A percentile compares a stretch with the other conserved stretches of the same genome.
Conservation (phyloP, 2,888 invertebrate species). For the Odontothrips loti region DNA sequence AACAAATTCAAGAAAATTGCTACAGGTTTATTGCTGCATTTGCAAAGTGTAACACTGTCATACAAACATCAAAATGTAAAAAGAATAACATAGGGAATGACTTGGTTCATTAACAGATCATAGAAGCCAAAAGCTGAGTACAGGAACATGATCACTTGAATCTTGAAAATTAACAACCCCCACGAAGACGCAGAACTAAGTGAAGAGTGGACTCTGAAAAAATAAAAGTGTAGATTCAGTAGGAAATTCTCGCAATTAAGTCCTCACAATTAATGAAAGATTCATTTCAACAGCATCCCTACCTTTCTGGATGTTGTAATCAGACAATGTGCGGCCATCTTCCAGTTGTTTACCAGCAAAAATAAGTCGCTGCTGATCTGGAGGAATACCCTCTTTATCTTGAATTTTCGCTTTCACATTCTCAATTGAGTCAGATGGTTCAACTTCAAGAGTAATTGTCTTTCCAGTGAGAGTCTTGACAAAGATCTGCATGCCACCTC, state of each 20-base stretch:
- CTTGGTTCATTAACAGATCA: too few relatives aligned
- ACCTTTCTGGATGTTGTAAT: constrained; percentile 55
- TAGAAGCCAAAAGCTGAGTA: too few relatives aligned
- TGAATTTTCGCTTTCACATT: constrained; percentile 93
- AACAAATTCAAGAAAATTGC: not conserved
- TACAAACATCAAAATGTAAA: not conserved
- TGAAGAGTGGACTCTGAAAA: constrained; percentile 52
- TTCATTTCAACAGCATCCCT: constrained; percentile 37
- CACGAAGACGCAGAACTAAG: constrained; percentile 53
- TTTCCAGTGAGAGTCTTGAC: constrained; percentile 92
- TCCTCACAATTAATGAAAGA: not conserved
- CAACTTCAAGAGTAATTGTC: constrained; percentile 88
- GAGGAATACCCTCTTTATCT: constrained; percentile 87
- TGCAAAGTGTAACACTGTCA: not conserved
- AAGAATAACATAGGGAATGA: too few relatives aligned
- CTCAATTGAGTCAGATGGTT: constrained; percentile 89
- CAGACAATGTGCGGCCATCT: constrained; percentile 54
- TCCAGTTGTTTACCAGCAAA: constrained; percentile 67
- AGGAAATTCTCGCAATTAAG: too few relatives aligned
- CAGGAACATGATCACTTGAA: too few relatives aligned
- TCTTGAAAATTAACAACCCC: constrained; percentile 55
- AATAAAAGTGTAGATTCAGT: not conserved
- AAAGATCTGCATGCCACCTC: constrained; percentile 88
- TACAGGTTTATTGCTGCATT: not conserved
- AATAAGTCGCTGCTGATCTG: constrained; percentile 85